Percentiles rank a stretch among this genome's conserved stretches.
Conservation (phyloP, 2,113 vertebrate species). For the Phaethornis superciliosus region DNA sequence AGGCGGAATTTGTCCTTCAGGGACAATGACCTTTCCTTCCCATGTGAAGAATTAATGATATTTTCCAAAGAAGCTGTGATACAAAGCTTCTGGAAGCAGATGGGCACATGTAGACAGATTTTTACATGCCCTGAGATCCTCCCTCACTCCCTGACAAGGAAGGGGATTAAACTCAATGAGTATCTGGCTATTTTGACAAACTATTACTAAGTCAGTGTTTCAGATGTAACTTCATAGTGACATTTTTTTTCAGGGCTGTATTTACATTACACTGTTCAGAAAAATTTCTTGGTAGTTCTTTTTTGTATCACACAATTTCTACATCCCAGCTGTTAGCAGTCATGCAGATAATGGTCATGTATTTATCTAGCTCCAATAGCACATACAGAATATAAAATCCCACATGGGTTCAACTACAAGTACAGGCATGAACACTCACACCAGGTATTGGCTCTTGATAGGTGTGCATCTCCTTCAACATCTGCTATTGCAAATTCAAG, state of each 20-base stretch:
- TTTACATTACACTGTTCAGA: neutral
- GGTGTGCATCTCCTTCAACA: neutral
- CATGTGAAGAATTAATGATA: neutral
- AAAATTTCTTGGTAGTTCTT: neutral
- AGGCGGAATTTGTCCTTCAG: constrained; percentile 45
- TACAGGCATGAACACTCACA: neutral
- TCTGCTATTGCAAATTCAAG: neutral
- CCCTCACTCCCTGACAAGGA: neutral
- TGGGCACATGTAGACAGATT: neutral
- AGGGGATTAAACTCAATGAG: neutral
- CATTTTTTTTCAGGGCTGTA: neutral
- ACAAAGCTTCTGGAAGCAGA: neutral
- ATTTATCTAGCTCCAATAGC: neutral
- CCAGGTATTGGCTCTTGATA: neutral
- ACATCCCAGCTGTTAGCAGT: constrained; percentile 5
- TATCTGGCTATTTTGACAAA: neutral
- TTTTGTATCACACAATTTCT: neutral
- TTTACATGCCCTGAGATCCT: neutral
- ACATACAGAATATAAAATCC: neutral
- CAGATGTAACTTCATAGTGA: neutral
- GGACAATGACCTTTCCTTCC: constrained; percentile 23
- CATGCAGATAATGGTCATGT: neutral
- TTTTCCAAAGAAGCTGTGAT: neutral
- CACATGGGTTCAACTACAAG: neutral
- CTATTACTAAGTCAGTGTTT: neutral